Evolutionary conservation across 2,797 vertebrate species (phyloP).

Genomic region (Phaenicophaeus curvirostris): DNA sequence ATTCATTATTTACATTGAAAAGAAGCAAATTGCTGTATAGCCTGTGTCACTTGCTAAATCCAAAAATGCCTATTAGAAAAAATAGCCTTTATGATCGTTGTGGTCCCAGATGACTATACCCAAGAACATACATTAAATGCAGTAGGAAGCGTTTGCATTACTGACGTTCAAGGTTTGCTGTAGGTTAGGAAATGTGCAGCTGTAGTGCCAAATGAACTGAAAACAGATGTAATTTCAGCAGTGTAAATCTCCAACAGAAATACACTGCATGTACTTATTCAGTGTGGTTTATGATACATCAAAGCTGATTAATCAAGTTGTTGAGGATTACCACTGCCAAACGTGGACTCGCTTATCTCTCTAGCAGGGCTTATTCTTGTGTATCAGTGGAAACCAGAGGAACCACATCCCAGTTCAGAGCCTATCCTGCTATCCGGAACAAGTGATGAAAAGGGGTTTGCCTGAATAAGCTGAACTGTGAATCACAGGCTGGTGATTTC

Average conservation of each 20-base stretch:
- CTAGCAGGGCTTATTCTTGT: not conserved
- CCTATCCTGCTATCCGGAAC: not conserved
- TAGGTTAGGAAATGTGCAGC: not conserved
- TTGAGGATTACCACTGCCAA: not conserved
- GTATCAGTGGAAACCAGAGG: not conserved
- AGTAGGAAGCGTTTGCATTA: not conserved
- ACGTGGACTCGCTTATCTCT: not conserved
- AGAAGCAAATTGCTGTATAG: not conserved
- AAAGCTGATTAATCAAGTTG: not conserved
- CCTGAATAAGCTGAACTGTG: not conserved
- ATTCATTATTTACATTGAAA: slow-evolving; percentile 1
- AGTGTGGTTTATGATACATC: not conserved
- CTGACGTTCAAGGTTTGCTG: not conserved
- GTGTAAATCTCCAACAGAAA: not conserved
- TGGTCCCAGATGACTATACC: not conserved
- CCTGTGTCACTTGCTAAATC: not conserved
- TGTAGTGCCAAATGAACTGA: not conserved
- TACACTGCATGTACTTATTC: not conserved
- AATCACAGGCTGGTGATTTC: not conserved
- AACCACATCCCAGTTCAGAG: not conserved
- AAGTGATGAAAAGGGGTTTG: not conserved
- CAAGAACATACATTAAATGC: not conserved
- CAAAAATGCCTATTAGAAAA: not conserved
- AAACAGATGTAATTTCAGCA: not conserved
- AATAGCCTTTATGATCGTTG: not conserved